Base-by-base conservation (phyloP, 2,797 vertebrate species). In the Diplodus puntazzo region DNA sequence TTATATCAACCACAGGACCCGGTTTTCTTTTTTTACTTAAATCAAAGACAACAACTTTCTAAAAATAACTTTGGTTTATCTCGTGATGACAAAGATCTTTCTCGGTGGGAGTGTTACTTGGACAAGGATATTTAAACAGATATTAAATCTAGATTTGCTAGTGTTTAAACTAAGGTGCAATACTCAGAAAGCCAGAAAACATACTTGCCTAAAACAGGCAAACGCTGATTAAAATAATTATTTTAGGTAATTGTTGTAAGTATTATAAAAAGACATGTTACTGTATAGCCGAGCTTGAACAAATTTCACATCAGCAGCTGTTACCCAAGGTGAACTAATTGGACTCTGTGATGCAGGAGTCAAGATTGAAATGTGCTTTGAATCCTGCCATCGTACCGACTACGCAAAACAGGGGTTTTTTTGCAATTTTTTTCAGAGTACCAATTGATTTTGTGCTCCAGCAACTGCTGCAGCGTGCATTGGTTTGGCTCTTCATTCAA, bases 51-150 rank as follows among this genome's bases (percentile, higher is more conserved):
- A 62, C 10, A 75, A 59, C 60, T 52, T 43, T 42, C 52, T 79
- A 67, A 81, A 88, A 87, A 69, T 77, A 77, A 89, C 86, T 92
- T 91, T 89, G 89, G 90, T 92, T 86, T 85, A 49, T 67, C 45
- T 73, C 64, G 63, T 73, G 50, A 61, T 16, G 43, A 82, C 68
- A 73, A 39, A 58, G 2, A 73, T 30, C 11, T 45, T 84, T 82
- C 17, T 74, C 14, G 75, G 39, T 70, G 11, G 46, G 69, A 83
- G 49, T 65, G 48, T 79, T 84, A 73, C n/a, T 65, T n/a, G 17
- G 34, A 75, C 17, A 77, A 78, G 25, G 10, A 72, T 65, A 25
- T 74, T 43, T 25, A 34, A 78, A 75, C 20, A 1, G 7, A 78
- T 39, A 74, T 45, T 20, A 58, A 27, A 52, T 64, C 59, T 81